phyloP scores from a whole-genome alignment of 1,140 invertebrate species.

The Neotoxoptera formosana region DNA sequence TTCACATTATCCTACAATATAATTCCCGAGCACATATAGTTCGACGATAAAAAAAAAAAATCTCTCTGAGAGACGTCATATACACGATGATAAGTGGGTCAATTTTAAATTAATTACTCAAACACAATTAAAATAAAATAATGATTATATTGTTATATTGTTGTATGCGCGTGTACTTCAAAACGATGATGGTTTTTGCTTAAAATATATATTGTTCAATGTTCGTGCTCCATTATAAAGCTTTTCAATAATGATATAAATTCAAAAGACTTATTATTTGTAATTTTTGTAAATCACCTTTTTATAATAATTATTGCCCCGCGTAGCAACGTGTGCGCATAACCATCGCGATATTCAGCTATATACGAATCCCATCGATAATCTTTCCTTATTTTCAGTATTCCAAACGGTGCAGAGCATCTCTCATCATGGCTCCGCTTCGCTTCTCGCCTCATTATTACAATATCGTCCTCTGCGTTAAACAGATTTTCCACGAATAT shows the following conservation, averaged over 20 bases:
- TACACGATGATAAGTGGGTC: neutral
- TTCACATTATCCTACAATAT: neutral
- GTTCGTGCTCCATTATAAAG: neutral
- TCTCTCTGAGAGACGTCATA: neutral
- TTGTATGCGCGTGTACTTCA: neutral
- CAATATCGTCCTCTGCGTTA: too few species aligned
- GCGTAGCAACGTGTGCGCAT: neutral
- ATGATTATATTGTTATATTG: neutral
- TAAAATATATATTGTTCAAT: neutral
- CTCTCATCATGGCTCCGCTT: too few species aligned
- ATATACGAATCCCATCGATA: neutral
- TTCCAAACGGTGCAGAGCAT: too few species aligned
- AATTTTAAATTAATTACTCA: neutral
- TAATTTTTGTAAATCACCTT: neutral
- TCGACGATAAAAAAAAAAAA: neutral
- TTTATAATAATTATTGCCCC: neutral
- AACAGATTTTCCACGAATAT: too few species aligned
- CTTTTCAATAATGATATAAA: neutral
- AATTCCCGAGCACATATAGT: neutral
- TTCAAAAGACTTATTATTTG: neutral
- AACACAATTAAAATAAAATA: neutral
- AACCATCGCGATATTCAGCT: neutral
- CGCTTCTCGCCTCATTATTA: too few species aligned
- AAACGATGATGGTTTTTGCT: neutral
- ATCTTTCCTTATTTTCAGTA: too few species aligned